Conservation (phyloP, 2,888 invertebrate genomes). For the Crepidodera aurea region DNA sequence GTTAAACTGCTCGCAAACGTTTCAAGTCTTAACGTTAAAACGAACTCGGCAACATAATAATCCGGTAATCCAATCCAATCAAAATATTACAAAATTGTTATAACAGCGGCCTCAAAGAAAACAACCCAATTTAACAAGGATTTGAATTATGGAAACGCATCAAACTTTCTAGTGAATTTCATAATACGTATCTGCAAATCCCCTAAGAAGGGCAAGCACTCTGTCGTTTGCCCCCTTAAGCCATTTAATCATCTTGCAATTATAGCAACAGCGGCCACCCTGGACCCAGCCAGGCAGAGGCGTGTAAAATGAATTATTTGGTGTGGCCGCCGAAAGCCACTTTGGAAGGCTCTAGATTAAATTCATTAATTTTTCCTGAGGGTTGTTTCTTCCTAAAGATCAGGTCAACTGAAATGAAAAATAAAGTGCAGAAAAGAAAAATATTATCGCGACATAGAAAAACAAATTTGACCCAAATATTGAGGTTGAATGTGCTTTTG, state of each 20-base stretch:
- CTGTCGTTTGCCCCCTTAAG: conserved; percentile 45
- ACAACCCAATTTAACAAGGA: conserved; percentile 19
- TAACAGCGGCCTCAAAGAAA: conserved; percentile 17
- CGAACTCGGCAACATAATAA: conserved; percentile 16
- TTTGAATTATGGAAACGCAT: conserved; percentile 27
- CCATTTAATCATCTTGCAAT: conserved; percentile 56
- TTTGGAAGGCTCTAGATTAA: conserved; percentile 18
- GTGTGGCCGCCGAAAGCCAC: conserved; percentile 18
- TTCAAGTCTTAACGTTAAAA: conserved; percentile 5
- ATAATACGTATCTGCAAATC: conserved; percentile 36
- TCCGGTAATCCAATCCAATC: conserved; percentile 17
- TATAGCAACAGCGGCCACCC: conserved; percentile 47
- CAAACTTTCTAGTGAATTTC: conserved; percentile 37
- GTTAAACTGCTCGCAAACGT: conserved; percentile 9
- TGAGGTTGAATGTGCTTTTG: too few species aligned
- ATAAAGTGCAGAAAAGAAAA: conserved; percentile 3
- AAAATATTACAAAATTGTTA: conserved; percentile 17
- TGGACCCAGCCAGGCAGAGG: conserved; percentile 36
- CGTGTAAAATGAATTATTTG: conserved; percentile 23
- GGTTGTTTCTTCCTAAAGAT: neutral
- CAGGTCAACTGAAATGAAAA: conserved; percentile 7
- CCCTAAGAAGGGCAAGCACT: conserved; percentile 39
- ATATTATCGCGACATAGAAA: conserved; percentile 1
- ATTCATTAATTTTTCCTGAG: conserved; percentile 24
- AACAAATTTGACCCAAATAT: too few species aligned